These are phyloP conservation scores for Lamprologus tigripictilis DNA, from an alignment of 2,113 vertebrate genomes.

Conservation along the genomic window DNA sequence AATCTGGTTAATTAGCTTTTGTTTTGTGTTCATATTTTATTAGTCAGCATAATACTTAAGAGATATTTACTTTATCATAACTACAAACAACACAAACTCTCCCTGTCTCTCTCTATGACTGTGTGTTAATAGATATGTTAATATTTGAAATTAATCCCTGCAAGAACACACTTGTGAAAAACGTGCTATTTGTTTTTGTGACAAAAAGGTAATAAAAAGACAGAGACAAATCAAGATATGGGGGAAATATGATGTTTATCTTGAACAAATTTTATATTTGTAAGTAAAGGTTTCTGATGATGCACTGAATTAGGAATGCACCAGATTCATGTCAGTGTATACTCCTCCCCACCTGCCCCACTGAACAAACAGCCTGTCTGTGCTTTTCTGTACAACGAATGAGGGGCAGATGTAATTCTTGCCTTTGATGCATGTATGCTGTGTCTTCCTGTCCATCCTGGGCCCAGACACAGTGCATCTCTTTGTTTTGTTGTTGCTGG, in stretches of 20 bases:
- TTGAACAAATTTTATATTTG: not conserved
- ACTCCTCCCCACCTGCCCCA: not conserved
- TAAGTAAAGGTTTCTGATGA: not conserved
- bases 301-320: not conserved
- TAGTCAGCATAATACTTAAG: not conserved
- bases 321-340: not conserved
- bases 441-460: not conserved
- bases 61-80: not conserved
- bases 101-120: not conserved
- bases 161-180: not conserved
- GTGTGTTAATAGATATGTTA: not conserved
- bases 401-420: not conserved
- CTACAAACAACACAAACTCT: not conserved
- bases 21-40: not conserved
- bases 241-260: not conserved
- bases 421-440: not conserved
- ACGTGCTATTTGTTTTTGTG: not conserved
- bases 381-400: not conserved
- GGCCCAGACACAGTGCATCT: not conserved
- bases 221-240: not conserved
- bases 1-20: not conserved
- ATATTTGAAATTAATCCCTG: not conserved
- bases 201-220: not conserved
- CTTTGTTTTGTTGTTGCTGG: not conserved
- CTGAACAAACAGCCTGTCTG: not conserved